phyloP scores from a whole-genome alignment of 2,113 vertebrate species.

The Phalacrocorax carbo region DNA sequence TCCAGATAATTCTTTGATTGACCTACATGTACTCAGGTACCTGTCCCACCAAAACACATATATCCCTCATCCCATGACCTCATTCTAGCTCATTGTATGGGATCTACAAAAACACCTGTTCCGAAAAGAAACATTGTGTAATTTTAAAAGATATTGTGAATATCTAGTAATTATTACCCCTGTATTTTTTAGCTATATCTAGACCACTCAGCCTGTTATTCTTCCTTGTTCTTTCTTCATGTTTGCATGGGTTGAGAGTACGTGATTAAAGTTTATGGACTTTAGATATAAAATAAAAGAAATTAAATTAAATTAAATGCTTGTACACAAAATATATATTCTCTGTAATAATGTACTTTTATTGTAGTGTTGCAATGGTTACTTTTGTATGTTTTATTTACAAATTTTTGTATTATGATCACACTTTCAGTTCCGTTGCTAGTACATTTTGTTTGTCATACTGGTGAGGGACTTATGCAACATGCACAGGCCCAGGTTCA shows the following conservation, averaged over 20 bases:
- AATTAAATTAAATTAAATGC: not conserved
- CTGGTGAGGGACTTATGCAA: not conserved
- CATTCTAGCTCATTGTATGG: not conserved
- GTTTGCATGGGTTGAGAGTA: not conserved
- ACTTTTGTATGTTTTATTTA: not conserved
- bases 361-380: not conserved
- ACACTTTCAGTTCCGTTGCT: not conserved
- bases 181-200: rapidly evolving
- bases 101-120: not conserved
- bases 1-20: not conserved
- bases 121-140: not conserved
- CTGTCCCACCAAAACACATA: not conserved
- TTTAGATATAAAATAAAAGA: not conserved
- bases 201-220: not conserved
- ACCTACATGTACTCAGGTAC: not conserved
- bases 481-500: not conserved
- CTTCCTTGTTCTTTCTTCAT: not conserved
- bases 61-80: not conserved
- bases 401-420: not conserved
- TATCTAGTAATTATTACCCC: not conserved
- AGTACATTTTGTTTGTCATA: not conserved
- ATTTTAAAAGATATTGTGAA: not conserved
- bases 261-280: not conserved
- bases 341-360: not conserved
- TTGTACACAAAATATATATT: not conserved